phyloP scores from a whole-genome alignment of 2,888 invertebrate genomes.

The Anthophora plumipes region DNA sequence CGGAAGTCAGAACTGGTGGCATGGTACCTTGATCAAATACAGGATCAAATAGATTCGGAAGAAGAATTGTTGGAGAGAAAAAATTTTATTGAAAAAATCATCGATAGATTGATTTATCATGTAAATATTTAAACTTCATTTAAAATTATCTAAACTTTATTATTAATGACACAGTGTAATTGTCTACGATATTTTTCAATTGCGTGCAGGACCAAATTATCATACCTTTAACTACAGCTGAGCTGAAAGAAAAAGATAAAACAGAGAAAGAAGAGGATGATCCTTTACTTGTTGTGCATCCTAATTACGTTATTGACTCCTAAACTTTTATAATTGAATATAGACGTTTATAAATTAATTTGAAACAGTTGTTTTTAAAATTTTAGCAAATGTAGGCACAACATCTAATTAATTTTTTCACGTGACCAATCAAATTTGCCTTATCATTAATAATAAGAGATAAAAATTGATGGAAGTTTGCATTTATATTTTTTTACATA shows the following conservation, averaged over 20 bases:
- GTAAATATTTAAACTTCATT: conserved; percentile 85
- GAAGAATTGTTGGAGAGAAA: conserved; percentile 95
- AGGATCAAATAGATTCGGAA: conserved; percentile 95
- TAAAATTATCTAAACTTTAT: conserved; percentile 4
- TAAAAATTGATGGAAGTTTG: not conserved
- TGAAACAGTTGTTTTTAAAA: not conserved
- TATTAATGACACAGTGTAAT: conserved; percentile 18
- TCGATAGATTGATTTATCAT: conserved; percentile 95
- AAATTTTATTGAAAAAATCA: conserved; percentile 95
- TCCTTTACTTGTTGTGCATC: conserved; percentile 96
- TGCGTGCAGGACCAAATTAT: conserved; percentile 91
- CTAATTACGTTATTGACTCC: conserved; percentile 95
- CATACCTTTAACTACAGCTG: conserved; percentile 89
- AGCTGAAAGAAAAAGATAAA: conserved; percentile 86
- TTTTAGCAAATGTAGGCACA: conserved; percentile 4
- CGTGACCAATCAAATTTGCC: not conserved
- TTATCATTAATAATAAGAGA: not conserved
- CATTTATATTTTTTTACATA: not conserved
- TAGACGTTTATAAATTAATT: not conserved
- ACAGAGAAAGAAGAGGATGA: conserved; percentile 90
- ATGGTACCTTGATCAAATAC: conserved; percentile 96
- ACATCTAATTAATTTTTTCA: not conserved
- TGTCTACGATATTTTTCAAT: conserved; percentile 8
- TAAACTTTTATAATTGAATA: conserved; percentile 62
- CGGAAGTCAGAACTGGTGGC: conserved; percentile 93